These are phyloP conservation scores for Illadopsis cleaveri DNA, from an alignment of 2,113 vertebrate genomes.

Conservation along the genomic window DNA sequence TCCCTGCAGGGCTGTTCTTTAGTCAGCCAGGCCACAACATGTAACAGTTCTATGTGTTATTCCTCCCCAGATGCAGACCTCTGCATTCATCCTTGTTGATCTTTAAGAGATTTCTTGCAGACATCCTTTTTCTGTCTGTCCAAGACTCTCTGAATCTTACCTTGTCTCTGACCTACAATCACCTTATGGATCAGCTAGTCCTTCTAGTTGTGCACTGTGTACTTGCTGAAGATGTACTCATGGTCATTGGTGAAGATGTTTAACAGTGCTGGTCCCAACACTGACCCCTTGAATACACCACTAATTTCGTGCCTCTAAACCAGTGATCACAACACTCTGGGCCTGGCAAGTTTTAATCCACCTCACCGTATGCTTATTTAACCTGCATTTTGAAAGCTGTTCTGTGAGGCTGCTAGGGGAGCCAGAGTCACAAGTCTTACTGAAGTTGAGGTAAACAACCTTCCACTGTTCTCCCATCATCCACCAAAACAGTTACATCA, in stretches of 20 bases:
- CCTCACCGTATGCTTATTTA: background rate
- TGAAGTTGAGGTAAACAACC: background rate
- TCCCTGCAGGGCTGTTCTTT: background rate
- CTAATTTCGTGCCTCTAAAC: background rate
- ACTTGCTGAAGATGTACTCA: background rate
- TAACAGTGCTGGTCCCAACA: background rate
- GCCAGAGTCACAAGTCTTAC: background rate
- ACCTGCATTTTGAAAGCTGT: background rate
- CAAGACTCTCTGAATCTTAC: background rate
- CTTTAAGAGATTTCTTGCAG: background rate
- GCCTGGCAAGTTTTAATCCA: background rate
- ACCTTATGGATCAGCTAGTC: background rate
- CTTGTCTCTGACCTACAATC: background rate
- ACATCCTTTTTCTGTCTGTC: background rate
- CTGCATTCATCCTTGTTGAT: background rate
- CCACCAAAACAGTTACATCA: background rate
- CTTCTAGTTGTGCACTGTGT: background rate
- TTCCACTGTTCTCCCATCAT: background rate
- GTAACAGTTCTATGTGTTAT: background rate
- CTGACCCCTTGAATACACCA: background rate
- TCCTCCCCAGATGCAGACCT: background rate
- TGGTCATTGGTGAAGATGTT: background rate
- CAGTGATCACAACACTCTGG: background rate
- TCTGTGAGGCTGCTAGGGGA: background rate
- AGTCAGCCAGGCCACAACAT: background rate